Base-by-base conservation (phyloP, 2,797 vertebrate genomes). In the Clarias laeviceps region DNA sequence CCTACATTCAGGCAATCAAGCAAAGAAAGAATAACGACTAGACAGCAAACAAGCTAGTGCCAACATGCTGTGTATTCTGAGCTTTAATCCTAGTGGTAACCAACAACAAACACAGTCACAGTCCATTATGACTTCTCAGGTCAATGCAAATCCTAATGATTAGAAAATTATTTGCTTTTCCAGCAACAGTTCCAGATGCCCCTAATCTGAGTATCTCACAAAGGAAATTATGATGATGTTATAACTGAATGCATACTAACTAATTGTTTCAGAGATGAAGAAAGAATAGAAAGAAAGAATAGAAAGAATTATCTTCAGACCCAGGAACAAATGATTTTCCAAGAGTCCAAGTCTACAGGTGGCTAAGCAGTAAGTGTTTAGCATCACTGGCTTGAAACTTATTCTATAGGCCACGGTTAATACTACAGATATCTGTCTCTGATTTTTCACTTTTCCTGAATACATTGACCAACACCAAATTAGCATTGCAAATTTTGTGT, bases 51-150 rank as follows among this genome's bases (percentile, higher is more conserved):
- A 59, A 87, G 70, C 70, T 83, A n/a, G 65, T 82, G 56, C 62
- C 64, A 62, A 64, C 83, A 17, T 57, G 59, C 59, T 74, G 57
- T 29, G 61, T 81, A 66, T 80, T 65, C 82, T 32, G 37, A 57
- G 59, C 69, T 84, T 89, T 88, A 89, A 88, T 87, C 85, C 80
- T 80, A 78, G 34, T 83, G 80, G 73, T 87, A 87, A 88, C 88
- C 84, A 89, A 78, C 88, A 91, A 92, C 88, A 87, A 89, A 59
- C 56, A 91, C 79, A 88, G 86, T 77, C 84, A 88, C 80, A 83
- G 64, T 83, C 84, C 85, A 89, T 91, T 84, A 89, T 89, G 87
- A 89, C 88, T 89, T 84, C 72, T 79, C 40, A 82, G 70, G 80
- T 82, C 68, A 65, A 77, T 79, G 65, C 27, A 72, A 89, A 85